Percentiles rank a stretch among this genome's conserved stretches.
Conservation (phyloP, 2,888 invertebrate species). For the Hirtodrosophila alboralis region DNA sequence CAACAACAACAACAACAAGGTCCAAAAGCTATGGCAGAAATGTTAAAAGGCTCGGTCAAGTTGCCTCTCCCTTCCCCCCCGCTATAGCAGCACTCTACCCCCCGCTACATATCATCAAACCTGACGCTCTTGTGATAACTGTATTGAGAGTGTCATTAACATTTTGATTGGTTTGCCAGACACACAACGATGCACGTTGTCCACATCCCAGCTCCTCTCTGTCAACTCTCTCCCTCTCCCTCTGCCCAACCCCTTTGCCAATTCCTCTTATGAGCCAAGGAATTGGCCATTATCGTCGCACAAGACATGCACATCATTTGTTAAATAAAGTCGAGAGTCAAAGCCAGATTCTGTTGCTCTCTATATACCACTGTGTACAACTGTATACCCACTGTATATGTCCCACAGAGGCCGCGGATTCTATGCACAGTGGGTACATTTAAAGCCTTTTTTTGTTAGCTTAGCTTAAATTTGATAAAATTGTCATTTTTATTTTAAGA, state of each 20-base stretch:
- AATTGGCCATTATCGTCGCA: constrained; percentile 61
- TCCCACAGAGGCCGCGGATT: not conserved
- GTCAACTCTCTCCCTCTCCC: too few relatives aligned
- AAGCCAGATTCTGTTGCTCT: constrained; percentile 11
- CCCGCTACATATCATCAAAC: constrained; percentile 27
- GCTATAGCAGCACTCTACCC: not conserved
- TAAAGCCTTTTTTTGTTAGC: too few relatives aligned
- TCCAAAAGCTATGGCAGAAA: constrained; percentile 49
- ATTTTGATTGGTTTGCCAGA: constrained; percentile 79
- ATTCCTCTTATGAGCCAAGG: constrained; percentile 52
- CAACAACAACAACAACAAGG: constrained; percentile 52
- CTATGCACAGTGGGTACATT: not conserved
- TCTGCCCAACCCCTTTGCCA: too few relatives aligned
- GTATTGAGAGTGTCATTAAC: constrained; percentile 84
- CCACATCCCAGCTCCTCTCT: constrained; percentile 12
- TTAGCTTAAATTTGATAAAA: too few relatives aligned
- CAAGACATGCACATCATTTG: constrained; percentile 76
- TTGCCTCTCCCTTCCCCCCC: not conserved
- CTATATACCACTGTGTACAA: constrained; percentile 2
- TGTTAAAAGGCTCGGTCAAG: constrained; percentile 72
- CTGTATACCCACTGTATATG: constrained; percentile 3
- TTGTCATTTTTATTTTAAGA: too few relatives aligned
- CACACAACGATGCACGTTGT: constrained; percentile 25
- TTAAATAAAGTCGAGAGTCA: constrained; percentile 64
- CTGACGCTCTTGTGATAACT: constrained; percentile 74